A percentile compares a stretch with the other conserved stretches of the same genome.
phyloP scores from a whole-genome alignment of 2,797 vertebrate genomes.

The Eleutherodactylus coqui region DNA sequence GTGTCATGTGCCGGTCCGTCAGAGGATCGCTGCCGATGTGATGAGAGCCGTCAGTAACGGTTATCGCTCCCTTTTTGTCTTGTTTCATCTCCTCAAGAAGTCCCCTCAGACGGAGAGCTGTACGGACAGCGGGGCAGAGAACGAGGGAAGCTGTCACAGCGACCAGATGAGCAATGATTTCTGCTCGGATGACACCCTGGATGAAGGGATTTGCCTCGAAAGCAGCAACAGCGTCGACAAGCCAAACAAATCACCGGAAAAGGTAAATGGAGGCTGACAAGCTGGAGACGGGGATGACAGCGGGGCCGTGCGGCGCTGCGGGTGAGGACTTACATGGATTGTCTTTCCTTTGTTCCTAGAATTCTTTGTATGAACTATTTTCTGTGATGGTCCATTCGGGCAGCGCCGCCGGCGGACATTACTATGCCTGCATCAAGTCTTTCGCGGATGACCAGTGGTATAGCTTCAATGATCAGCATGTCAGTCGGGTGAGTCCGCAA shows the following conservation, averaged over 20 bases:
- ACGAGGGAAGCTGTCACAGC: slow-evolving; percentile 99
- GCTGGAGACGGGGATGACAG: background rate
- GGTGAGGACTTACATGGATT: background rate
- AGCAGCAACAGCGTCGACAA: slow-evolving; percentile 88
- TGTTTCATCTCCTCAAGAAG: slow-evolving; percentile 78
- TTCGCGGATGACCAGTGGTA: slow-evolving; percentile 98
- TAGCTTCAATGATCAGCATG: slow-evolving; percentile 99
- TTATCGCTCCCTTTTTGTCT: background rate
- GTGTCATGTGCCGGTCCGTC: background rate
- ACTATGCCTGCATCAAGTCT: slow-evolving; percentile 99
- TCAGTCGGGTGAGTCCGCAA: slow-evolving; percentile 97
- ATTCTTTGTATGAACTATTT: slow-evolving; percentile 94
- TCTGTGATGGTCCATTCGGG: slow-evolving; percentile 99
- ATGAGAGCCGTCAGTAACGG: background rate
- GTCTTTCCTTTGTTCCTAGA: slow-evolving; percentile 74
- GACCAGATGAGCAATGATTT: slow-evolving; percentile 99
- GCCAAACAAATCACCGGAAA: slow-evolving; percentile 87
- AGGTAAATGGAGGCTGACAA: slow-evolving; percentile 76
- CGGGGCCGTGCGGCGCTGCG: background rate
- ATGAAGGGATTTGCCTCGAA: slow-evolving; percentile 98
- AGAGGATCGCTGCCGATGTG: background rate
- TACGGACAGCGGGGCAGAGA: slow-evolving; percentile 98
- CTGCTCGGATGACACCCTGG: slow-evolving; percentile 94
- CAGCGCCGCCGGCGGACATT: slow-evolving; percentile 97
- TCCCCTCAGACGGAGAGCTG: slow-evolving; percentile 98